Conservation (phyloP, 2,113 vertebrate genomes). For the Lipophrys pholis region DNA sequence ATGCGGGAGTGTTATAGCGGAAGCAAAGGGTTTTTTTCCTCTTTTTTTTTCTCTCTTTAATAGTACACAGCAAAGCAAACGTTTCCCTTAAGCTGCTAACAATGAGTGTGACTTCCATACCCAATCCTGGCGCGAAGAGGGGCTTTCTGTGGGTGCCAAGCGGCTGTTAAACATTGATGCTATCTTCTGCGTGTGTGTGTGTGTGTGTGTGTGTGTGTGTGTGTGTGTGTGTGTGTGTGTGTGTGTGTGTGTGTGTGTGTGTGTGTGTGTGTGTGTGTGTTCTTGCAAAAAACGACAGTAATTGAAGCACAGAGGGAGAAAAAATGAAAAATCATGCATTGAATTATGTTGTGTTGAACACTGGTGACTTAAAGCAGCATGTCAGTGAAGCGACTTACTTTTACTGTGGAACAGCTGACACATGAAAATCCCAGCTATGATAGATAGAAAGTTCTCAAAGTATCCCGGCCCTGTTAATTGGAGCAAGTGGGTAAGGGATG, state of each 20-base stretch:
- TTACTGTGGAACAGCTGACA: slow-evolving; percentile 61
- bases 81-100: slow-evolving; percentile 76
- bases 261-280: slow-evolving; percentile 41
- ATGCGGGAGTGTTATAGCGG: slow-evolving; percentile 64
- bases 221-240: slow-evolving; percentile 41
- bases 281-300: slow-evolving; percentile 54
- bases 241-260: slow-evolving; percentile 42
- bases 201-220: slow-evolving; percentile 50
- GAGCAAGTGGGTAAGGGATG: slow-evolving; percentile 68
- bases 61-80: slow-evolving; percentile 51
- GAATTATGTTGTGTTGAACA: slow-evolving; percentile 58
- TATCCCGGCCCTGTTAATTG: slow-evolving; percentile 72
- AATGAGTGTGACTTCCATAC: slow-evolving; percentile 68
- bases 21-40: slow-evolving; percentile 47
- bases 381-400: slow-evolving; percentile 61
- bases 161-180: slow-evolving; percentile 76
- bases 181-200: slow-evolving; percentile 65
- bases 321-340: slow-evolving; percentile 18
- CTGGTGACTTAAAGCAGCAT: slow-evolving; percentile 66
- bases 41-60: no score
- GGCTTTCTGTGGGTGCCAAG: slow-evolving; percentile 64
- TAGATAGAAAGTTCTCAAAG: slow-evolving; percentile 66
- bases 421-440: slow-evolving; percentile 62
- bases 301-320: slow-evolving; percentile 51
- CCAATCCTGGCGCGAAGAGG: slow-evolving; percentile 55